Percentiles rank a stretch among this genome's conserved stretches.
phyloP scores from a whole-genome alignment of 2,888 invertebrate species.

The Agrochola lota region DNA sequence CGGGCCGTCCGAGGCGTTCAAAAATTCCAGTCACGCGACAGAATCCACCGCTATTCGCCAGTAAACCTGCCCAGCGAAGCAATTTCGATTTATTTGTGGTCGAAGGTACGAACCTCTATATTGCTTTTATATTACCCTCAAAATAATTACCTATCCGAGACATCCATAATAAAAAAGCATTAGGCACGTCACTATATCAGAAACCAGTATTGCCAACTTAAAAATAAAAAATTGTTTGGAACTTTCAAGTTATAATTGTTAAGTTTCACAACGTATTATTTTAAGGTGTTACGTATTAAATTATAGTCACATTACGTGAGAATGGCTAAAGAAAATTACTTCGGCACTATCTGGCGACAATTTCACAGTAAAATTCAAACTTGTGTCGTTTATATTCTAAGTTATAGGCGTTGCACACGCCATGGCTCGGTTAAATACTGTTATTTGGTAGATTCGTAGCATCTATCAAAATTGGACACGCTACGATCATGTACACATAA shows the following conservation, averaged over 20 bases:
- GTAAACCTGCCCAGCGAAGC: slow-evolving; percentile 76
- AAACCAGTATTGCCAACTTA: slow-evolving; percentile 23
- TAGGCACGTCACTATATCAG: slow-evolving; percentile 50
- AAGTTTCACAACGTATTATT: slow-evolving; percentile 45
- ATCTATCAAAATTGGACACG: slow-evolving; percentile 66
- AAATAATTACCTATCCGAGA: slow-evolving; percentile 67
- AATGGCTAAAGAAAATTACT: slow-evolving; percentile 63
- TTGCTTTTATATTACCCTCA: slow-evolving; percentile 72
- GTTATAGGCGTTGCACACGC: slow-evolving; percentile 64
- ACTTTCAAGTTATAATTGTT: slow-evolving; percentile 35
- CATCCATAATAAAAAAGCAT: slow-evolving; percentile 63
- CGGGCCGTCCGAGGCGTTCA: slow-evolving; percentile 72
- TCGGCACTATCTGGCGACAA: slow-evolving; percentile 65
- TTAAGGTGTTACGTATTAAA: slow-evolving; percentile 59
- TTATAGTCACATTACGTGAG: slow-evolving; percentile 59
- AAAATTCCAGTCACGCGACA: slow-evolving; percentile 83
- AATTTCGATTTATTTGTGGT: slow-evolving; percentile 81
- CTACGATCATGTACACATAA: slow-evolving; percentile 60
- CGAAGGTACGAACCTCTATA: slow-evolving; percentile 69
- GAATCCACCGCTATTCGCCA: slow-evolving; percentile 79
- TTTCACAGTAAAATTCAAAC: slow-evolving; percentile 68
- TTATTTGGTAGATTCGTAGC: slow-evolving; percentile 58
- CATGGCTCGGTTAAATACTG: slow-evolving; percentile 56
- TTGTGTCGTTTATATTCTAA: slow-evolving; percentile 65
- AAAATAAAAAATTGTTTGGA: slow-evolving; percentile 7